Evolutionary conservation across 1,140 invertebrate species (phyloP), one percentile per base, ranked within the genome.

Genomic region (Drosophila pruinosa): DNA sequence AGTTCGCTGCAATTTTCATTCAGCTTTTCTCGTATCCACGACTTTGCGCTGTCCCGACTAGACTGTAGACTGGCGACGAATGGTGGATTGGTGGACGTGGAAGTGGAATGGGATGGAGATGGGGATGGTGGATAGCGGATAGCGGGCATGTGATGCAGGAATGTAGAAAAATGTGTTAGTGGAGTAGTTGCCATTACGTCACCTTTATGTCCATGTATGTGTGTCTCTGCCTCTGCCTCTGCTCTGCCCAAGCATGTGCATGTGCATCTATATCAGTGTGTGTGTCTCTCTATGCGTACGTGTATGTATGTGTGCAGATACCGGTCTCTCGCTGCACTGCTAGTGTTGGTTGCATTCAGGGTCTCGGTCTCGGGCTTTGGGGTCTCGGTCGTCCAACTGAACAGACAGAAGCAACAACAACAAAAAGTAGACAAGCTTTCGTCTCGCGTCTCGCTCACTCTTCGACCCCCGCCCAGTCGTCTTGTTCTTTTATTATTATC

Each of bases 101-200:
- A n/a, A n/a, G n/a, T n/a, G n/a, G n/a, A n/a, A n/a, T n/a, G n/a
- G 19, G n/a, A 21, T 41, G 36, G 39, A n/a, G n/a, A n/a, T n/a
- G 17, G 6, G 17, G 12, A 45, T 45, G 21, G n/a, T 2, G 21
- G 43, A 45, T 45, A 26, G 36, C n/a, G 47, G 39, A 41, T 56
- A 7, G 21, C 22, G 14, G 43, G 53, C 47, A 56, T 48, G 56
- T 38, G 70, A 36, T 64, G 76, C 74, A 89, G 79, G 89, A 90
- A 89, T 90, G 86, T 88, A 91, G 89, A 89, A 91, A 90, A 90
- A 91, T 91, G 89, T 91, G 89, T 91, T 91, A 91, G 89, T 91
- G 86, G 89, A 91, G 89, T 91, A 91, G 86, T 90, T 90, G 78
- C 61, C 79, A 91, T 91, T 91, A 91, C 89, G 89, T 91, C 89